Evolutionary conservation across 2,797 vertebrate genomes (phyloP), one percentile per base, ranked within the genome.

Genomic region (Rhinogobio ventralis): DNA sequence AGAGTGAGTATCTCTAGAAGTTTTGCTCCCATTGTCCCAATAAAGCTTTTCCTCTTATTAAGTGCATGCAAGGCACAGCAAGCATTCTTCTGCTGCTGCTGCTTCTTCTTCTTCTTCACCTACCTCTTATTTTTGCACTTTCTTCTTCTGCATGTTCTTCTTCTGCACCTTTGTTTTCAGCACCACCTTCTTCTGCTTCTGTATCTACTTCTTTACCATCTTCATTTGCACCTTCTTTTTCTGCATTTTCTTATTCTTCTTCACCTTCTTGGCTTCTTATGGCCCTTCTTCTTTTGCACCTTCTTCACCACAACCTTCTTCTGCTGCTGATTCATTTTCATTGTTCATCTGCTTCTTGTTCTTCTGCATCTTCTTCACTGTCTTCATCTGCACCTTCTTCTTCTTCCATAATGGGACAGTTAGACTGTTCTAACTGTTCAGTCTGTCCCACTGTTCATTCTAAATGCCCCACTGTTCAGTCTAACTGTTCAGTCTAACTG

Each of bases 1-100:
- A 97, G 98, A 99, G 98, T 99, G 95, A 98, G 98, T 98, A 74
- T n/a, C 46, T 81, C 42, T 49, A 14, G 23, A 53, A 55, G 66
- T 86, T 82, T 28, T 79, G 10, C 60, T 68, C 19, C 30, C 20
- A 23, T 67, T 30, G 42, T 8, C 30, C 55, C 23, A 45, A 15
- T 76, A 42, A 28, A 39, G 36, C 60, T 11, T 20, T 68, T 68
- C 17, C 42, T 64, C 10, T 42, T 64, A 5, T 23, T 79, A 28
- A 53, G 33, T 77, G 51, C 23, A 25, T 39, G 13, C 33, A 57
- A 39, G 33, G 33, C 74, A 57, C 23, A 76, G 39, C 74, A 39
- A 9, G 9, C 17, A 45, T 49, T 20, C 5, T 28, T 51, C 23
- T 46, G 62, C 33, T 76, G 8, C 20, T 55, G 14, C n/a, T 55